Evolutionary conservation across 1,140 invertebrate genomes (phyloP).

Genomic region (Aphis gossypii): DNA sequence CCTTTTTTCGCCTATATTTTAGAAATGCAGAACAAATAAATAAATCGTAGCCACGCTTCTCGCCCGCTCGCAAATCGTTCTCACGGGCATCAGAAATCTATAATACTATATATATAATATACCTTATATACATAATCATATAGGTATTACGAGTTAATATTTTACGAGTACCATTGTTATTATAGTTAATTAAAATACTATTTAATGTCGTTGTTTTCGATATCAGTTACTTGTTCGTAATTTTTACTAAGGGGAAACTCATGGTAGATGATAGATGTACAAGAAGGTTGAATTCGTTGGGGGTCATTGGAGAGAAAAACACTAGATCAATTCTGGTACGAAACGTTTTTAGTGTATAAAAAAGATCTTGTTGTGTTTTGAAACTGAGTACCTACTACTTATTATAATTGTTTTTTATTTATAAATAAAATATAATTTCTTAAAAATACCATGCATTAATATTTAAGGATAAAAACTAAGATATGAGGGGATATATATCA

Average conservation of each 20-base stretch:
- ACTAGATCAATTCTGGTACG: neutral
- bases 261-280: too few relatives aligned
- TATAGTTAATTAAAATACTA: neutral
- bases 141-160: too few relatives aligned
- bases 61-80: neutral
- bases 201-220: too few relatives aligned
- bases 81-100: neutral
- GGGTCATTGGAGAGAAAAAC: neutral
- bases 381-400: too few relatives aligned
- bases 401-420: neutral
- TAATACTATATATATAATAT: too few relatives aligned
- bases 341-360: too few relatives aligned
- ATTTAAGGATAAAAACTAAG: neutral
- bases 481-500: neutral
- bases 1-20: neutral
- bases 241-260: too few relatives aligned
- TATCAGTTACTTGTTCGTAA: too few relatives aligned
- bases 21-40: neutral
- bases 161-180: neutral
- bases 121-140: too few relatives aligned
- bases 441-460: too few relatives aligned
- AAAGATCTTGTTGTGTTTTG: too few relatives aligned
- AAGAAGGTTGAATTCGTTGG: too few relatives aligned
- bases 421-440: neutral
- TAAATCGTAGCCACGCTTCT: neutral